Base-by-base conservation (phyloP, 2,113 vertebrate species). In the Pachycephala philippinensis region DNA sequence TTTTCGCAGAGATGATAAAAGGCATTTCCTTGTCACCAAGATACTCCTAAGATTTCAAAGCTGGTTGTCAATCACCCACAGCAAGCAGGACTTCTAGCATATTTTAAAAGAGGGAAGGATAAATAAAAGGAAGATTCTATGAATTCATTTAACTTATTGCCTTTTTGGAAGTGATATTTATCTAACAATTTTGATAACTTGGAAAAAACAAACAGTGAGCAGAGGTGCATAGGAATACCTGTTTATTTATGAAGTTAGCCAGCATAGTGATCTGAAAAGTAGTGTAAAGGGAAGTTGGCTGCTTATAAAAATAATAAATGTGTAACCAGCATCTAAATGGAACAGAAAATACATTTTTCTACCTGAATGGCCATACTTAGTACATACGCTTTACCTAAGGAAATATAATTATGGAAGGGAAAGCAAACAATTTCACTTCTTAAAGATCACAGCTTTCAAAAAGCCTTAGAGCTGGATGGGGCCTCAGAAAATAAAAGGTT, bases 1-100 rank as follows among this genome's bases (percentile, higher is more conserved):
- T 91, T 87, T 93, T 95, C 19, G 4, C 49, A 39, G 52, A 77
- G 42, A 87, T 76, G 44, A 90, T 93, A 37, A 94, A 87, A 95
- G 70, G 15, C 81, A 44, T 91, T 93, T 95, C 70, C 40, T 83
- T 89, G 78, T 97, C 78, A 72, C 40, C 8, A 24, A 47, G 84
- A 44, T 28, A 19, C 52, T 70, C n/a, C 68, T 39, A 85, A 56
- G 74, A 72, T 93, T 96, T 93, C 74, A 94, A 95, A 94, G 70
- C 53, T 0, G 4, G 28, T 71, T 96, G 95, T 95, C 92, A 93
- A 16, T 94, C 75, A 84, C 7, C 27, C 86, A 81, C 59, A 72
- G 27, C 59, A 88, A 72, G 37, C 54, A 90, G 80, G 53, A 80
- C 64, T 94, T 88, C 10, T 37, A 37, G 45, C 35, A 22, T 72